These are phyloP conservation scores for Sinocyclocheilus anophthalmus DNA, from an alignment of 2,113 vertebrate species.

Conservation along the genomic window DNA sequence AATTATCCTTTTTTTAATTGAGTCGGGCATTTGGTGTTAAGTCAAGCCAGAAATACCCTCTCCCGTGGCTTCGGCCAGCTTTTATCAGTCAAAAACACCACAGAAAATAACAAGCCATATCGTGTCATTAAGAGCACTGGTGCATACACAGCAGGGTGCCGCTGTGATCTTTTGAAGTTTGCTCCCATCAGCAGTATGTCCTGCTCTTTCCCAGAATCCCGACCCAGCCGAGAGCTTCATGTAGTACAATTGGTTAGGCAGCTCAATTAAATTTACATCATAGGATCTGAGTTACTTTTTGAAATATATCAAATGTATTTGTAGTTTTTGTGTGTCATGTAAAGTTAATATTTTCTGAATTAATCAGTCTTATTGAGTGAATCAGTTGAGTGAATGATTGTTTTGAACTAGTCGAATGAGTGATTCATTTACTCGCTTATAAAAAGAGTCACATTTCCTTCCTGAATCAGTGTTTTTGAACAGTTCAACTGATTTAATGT, in stretches of 20 bases:
- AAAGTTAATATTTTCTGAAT: background rate
- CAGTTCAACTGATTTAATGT: no score
- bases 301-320: background rate
- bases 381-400: background rate
- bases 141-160: slow-evolving; percentile 53
- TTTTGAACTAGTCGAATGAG: background rate
- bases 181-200: slow-evolving; percentile 59
- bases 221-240: slow-evolving; percentile 33
- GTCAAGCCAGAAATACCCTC: slow-evolving; percentile 56
- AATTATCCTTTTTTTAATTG: slow-evolving; percentile 58
- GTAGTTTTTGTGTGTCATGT: background rate
- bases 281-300: background rate
- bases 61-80: slow-evolving; percentile 42
- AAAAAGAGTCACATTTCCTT: background rate
- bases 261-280: slow-evolving; percentile 32
- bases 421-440: background rate
- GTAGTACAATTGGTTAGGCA: slow-evolving; percentile 43
- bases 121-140: slow-evolving; percentile 66
- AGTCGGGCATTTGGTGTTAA: slow-evolving; percentile 55
- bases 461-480: background rate
- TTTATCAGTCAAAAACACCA: slow-evolving; percentile 55
- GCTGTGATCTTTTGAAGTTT: slow-evolving; percentile 54
- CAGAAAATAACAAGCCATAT: slow-evolving; percentile 59
- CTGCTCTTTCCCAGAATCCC: slow-evolving; percentile 41
- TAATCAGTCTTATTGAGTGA: background rate